These are phyloP conservation scores for Atrichornis clamosus DNA, from an alignment of 2,113 vertebrate genomes.

Conservation along the genomic window DNA sequence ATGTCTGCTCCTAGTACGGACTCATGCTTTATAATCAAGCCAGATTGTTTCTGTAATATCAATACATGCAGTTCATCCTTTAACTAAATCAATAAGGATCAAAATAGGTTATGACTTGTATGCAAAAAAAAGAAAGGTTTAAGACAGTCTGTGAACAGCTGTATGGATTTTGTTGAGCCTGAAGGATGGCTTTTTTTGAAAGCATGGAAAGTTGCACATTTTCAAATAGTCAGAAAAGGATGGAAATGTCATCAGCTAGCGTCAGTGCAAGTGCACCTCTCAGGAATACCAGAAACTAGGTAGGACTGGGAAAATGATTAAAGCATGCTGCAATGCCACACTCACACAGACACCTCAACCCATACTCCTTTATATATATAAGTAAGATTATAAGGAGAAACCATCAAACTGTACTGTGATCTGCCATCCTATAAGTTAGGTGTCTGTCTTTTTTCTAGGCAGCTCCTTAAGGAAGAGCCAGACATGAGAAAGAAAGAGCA, in stretches of 20 bases:
- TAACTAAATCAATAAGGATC: not conserved
- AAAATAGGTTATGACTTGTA: not conserved
- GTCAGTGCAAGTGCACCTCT: not conserved
- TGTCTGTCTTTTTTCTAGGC: not conserved
- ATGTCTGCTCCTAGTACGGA: not conserved
- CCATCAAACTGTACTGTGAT: not conserved
- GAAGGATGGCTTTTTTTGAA: not conserved
- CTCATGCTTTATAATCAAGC: not conserved
- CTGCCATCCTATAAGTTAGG: not conserved
- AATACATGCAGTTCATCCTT: not conserved
- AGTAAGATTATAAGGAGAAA: not conserved
- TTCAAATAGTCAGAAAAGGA: not conserved
- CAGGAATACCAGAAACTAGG: not conserved
- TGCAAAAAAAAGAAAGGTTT: not conserved
- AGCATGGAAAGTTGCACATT: not conserved
- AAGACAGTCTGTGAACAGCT: not conserved
- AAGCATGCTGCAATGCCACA: not conserved
- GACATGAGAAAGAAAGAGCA: not conserved
- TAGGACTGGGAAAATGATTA: not conserved
- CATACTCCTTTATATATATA: not conserved
- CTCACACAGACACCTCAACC: not conserved
- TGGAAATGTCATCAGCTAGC: not conserved
- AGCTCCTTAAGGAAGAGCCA: not conserved
- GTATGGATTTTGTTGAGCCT: constrained; percentile 6
- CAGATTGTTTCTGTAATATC: constrained; percentile 1